Percentiles rank a stretch among this genome's conserved stretches.
Conservation (phyloP, 2,797 vertebrate genomes). For the Babyrousa celebensis region DNA sequence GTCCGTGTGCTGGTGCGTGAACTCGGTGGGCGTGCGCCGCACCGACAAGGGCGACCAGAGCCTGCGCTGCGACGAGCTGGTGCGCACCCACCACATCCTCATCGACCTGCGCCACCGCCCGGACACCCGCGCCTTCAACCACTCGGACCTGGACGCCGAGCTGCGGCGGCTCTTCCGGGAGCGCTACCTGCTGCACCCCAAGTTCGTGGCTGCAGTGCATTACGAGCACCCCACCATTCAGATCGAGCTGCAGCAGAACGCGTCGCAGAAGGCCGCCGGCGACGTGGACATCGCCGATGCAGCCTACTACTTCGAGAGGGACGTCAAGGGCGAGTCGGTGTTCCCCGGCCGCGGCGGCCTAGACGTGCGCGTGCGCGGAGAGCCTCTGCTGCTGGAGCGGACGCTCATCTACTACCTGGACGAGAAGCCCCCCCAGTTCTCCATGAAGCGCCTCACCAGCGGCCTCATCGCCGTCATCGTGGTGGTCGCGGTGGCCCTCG, state of each 20-base stretch:
- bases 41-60: conserved; percentile 92
- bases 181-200: conserved; percentile 90
- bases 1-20: conserved; percentile 95
- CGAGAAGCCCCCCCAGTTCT: conserved; percentile 93
- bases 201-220: conserved; percentile 83
- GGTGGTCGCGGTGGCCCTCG: conserved; percentile 91
- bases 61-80: conserved; percentile 92
- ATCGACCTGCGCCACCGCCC: conserved; percentile 85
- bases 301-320: conserved; percentile 96
- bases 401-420: conserved; percentile 95
- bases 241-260: conserved; percentile 86
- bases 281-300: conserved; percentile 90
- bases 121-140: conserved; percentile 45
- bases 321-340: conserved; percentile 92
- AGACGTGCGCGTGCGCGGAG: conserved; percentile 75
- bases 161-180: conserved; percentile 79
- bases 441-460: conserved; percentile 92
- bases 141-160: neutral
- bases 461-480: conserved; percentile 94
- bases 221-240: conserved; percentile 89
- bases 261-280: conserved; percentile 68
- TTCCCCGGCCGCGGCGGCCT: conserved; percentile 80
- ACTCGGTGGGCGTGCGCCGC: conserved; percentile 94
- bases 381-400: conserved; percentile 90
- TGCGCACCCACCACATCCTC: conserved; percentile 92